Conservation (phyloP, 1,140 invertebrate genomes). For the Chymomyza costata region DNA sequence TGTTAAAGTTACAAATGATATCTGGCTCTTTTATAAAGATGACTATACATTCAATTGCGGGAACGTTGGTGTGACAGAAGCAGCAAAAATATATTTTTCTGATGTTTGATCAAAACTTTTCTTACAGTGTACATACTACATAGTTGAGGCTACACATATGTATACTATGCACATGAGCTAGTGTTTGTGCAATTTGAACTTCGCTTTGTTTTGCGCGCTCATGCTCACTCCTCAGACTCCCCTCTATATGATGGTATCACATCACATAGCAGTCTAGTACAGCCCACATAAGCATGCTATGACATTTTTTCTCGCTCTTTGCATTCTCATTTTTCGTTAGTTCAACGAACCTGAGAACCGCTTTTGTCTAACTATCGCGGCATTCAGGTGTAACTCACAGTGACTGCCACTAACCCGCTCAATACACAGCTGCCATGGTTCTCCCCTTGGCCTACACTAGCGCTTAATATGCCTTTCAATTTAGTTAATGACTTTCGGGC, state of each 20-base stretch:
- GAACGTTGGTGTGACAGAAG: too few relatives aligned
- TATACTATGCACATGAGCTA: too few relatives aligned
- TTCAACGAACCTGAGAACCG: constrained; percentile 54
- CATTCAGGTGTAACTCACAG: constrained; percentile 37
- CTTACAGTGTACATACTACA: too few relatives aligned
- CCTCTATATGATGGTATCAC: not conserved
- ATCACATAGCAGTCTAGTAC: not conserved
- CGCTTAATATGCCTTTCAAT: constrained; percentile 61
- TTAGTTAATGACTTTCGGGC: constrained; percentile 56
- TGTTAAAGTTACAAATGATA: too few relatives aligned
- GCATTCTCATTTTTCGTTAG: constrained; percentile 34
- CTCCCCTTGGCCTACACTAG: not conserved
- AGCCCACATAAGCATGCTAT: constrained; percentile 28
- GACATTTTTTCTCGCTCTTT: constrained; percentile 38
- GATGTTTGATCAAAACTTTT: too few relatives aligned
- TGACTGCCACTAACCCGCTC: too few relatives aligned
- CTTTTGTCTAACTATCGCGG: constrained; percentile 17
- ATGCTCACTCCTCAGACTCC: not conserved
- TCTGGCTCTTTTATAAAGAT: too few relatives aligned
- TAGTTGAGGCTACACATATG: too few relatives aligned
- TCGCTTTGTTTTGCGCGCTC: constrained; percentile 8
- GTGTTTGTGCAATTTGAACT: not conserved
- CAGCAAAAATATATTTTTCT: too few relatives aligned
- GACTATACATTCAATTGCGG: too few relatives aligned
- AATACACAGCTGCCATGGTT: not conserved